These are phyloP conservation scores for Trematocara nigrifrons DNA, from an alignment of 2,113 vertebrate species.

Conservation along the genomic window DNA sequence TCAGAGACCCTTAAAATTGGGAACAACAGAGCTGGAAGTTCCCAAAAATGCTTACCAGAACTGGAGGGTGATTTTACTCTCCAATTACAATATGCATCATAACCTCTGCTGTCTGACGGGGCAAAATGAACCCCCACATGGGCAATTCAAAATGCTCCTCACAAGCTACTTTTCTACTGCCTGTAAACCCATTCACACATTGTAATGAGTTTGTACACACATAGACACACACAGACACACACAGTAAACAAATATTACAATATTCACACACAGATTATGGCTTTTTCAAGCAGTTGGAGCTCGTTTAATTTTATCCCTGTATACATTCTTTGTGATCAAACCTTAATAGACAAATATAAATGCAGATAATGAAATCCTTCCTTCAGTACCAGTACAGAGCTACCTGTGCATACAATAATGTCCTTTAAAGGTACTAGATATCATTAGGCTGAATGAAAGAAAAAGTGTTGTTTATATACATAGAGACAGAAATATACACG, in stretches of 20 bases:
- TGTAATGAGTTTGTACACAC: background rate
- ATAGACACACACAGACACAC: background rate
- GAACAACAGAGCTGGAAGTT: background rate
- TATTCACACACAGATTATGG: conserved; percentile 47
- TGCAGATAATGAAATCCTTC: conserved; percentile 62
- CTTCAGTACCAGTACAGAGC: conserved; percentile 32
- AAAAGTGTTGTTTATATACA: conserved; percentile 57
- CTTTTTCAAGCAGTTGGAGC: conserved; percentile 62
- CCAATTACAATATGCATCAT: conserved; percentile 25
- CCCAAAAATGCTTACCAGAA: background rate
- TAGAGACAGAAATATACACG: conserved; percentile 62
- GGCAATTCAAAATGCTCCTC: conserved; percentile 3
- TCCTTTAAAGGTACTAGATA: conserved; percentile 56
- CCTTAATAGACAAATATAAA: conserved; percentile 65
- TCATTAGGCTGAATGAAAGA: conserved; percentile 48
- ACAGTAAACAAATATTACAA: conserved; percentile 20
- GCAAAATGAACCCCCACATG: background rate
- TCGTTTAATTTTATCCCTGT: conserved; percentile 63
- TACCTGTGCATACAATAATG: conserved; percentile 29
- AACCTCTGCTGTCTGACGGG: conserved; percentile 21
- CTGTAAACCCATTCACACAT: background rate
- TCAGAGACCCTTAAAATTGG: background rate
- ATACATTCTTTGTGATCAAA: conserved; percentile 67
- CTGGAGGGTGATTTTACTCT: background rate
- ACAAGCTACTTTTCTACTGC: conserved; percentile 1